Evolutionary conservation across 2,113 vertebrate species (phyloP).

Genomic region (Oxygymnocypris stewartii): DNA sequence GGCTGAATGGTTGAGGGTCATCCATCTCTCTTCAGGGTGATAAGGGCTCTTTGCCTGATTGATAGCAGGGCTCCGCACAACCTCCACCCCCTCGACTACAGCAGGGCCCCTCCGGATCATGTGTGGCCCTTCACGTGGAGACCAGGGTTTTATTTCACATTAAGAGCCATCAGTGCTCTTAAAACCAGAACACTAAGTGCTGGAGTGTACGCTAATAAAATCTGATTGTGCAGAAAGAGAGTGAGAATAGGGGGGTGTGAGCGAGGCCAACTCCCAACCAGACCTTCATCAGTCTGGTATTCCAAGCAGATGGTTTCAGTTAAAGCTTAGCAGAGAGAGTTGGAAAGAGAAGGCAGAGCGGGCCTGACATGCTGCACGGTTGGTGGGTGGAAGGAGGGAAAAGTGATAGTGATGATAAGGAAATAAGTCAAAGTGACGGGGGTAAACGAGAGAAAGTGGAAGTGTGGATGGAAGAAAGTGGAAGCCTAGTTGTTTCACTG

Average conservation of each 20-base stretch:
- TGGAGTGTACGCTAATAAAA: constrained; percentile 78
- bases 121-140: constrained; percentile 57
- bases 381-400: constrained; percentile 33
- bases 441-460: not conserved
- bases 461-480: not conserved
- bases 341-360: constrained; percentile 13
- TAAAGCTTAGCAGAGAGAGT: constrained; percentile 71
- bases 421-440: constrained; percentile 61
- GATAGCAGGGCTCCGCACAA: constrained; percentile 47
- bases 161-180: constrained; percentile 72
- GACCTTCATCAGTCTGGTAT: constrained; percentile 84
- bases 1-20: constrained; percentile 13
- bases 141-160: constrained; percentile 66
- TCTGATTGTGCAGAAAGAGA: constrained; percentile 68
- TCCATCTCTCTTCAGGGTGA: constrained; percentile 45
- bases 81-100: constrained; percentile 32
- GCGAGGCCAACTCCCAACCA: constrained; percentile 67
- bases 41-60: constrained; percentile 57
- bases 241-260: not conserved
- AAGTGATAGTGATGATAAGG: constrained; percentile 49
- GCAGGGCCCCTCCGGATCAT: constrained; percentile 46
- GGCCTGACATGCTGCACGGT: constrained; percentile 4
- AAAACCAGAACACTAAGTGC: constrained; percentile 75
- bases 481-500: not conserved
- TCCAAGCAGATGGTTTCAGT: constrained; percentile 83